Evolutionary conservation across 2,888 invertebrate species (phyloP).

Genomic region (Caenorhabditis zanzibari): DNA sequence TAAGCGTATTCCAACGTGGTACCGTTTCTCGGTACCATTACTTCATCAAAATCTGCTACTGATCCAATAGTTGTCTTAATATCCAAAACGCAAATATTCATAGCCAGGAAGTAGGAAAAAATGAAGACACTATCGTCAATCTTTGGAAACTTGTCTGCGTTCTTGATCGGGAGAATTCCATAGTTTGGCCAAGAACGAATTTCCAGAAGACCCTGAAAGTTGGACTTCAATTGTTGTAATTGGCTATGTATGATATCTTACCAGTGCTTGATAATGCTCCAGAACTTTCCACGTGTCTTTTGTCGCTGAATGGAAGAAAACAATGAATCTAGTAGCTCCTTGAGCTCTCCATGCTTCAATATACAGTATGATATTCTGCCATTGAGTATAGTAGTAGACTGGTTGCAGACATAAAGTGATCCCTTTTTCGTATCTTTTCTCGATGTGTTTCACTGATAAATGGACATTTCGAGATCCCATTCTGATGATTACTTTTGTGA

Average conservation of each 20-base stretch:
- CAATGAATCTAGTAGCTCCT: slow-evolving; percentile 65
- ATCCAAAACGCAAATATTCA: slow-evolving; percentile 69
- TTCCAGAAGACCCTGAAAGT: slow-evolving; percentile 30
- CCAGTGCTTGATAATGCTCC: slow-evolving; percentile 55
- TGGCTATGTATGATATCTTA: neutral
- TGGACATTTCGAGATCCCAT: slow-evolving; percentile 22
- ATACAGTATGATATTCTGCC: slow-evolving; percentile 50
- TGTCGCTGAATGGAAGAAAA: slow-evolving; percentile 69
- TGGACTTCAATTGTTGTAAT: neutral
- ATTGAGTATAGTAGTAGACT: slow-evolving; percentile 51
- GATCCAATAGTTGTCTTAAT: slow-evolving; percentile 56
- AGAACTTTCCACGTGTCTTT: slow-evolving; percentile 59
- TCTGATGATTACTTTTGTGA: slow-evolving; percentile 8
- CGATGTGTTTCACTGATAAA: slow-evolving; percentile 6
- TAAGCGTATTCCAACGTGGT: slow-evolving; percentile 26
- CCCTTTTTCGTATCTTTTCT: slow-evolving; percentile 26
- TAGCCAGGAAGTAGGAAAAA: slow-evolving; percentile 68
- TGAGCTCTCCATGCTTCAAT: slow-evolving; percentile 66
- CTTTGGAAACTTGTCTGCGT: slow-evolving; percentile 6
- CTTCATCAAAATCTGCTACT: slow-evolving; percentile 72
- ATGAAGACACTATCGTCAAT: slow-evolving; percentile 59
- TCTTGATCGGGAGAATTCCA: slow-evolving; percentile 25
- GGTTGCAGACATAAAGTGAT: slow-evolving; percentile 42
- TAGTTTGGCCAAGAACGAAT: slow-evolving; percentile 45
- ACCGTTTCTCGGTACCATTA: slow-evolving; percentile 43